Base-by-base conservation (phyloP, 1,140 invertebrate species). In the Trachymyrmex septentrionalis region DNA sequence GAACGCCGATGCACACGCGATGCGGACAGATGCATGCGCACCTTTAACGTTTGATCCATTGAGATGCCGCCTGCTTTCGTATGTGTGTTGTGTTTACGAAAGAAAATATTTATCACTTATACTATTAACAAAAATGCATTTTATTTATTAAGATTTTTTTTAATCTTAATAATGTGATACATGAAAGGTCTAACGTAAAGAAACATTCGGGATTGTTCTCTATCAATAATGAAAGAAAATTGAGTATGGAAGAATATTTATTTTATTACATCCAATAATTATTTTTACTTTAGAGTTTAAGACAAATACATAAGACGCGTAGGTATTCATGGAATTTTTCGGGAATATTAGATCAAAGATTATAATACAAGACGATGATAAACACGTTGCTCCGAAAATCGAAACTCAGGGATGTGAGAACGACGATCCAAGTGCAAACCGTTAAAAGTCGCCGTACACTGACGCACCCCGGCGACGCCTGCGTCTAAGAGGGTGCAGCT, bases 1-100 rank as follows among this genome's bases (percentile, higher is more conserved):
- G 64, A 87, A 87, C 86, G 89, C 85, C 90, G 89, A 91, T 88
- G 66, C 90, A 88, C 85, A 87, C 61, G 61, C 85, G 87, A 90
- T 14, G 53, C 77, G 80, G 85, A 88, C 89, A 91, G 89, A 91
- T 91, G 89, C 90, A 81, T 85, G 87, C 81, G 80, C 78, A 90
- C 90, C 88, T 91, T 91, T 91, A 82, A 48, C 64, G 44, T 34
- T 34, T 44, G 88, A 73, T 91, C 90, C 88, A 91, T 91, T 82
- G 86, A 82, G 86, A 86, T 53, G 19, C 78, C 78, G 80, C 24
- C 61, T 67, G 63, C 16, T 61, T 80, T 57, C n/a, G 27, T 21
- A 61, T 81, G n/a, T n/a, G n/a, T n/a, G n/a, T n/a, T n/a, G n/a
- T n/a, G 19, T 85, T 78, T 71, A 55, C 27, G 57, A 84, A 82